These are phyloP conservation scores for Benthosema pterotum DNA, from an alignment of 2,797 vertebrate species.

Conservation along the genomic window DNA sequence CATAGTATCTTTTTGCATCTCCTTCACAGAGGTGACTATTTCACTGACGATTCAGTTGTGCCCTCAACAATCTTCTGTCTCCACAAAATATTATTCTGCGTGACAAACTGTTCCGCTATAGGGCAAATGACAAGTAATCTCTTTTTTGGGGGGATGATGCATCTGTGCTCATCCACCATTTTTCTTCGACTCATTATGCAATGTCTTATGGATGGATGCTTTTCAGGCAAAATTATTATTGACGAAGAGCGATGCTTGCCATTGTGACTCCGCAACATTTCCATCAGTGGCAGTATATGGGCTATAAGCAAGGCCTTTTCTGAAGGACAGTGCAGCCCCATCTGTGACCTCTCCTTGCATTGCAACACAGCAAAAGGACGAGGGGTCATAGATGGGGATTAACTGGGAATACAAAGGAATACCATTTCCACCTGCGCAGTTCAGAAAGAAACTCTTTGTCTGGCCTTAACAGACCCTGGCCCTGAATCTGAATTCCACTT, in stretches of 20 bases:
- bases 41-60: constrained; percentile 35
- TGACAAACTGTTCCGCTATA: background rate
- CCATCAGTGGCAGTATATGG: constrained; percentile 29
- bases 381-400: no score
- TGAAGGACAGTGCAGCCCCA: constrained; percentile 32
- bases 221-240: constrained; percentile 9
- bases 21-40: constrained; percentile 33
- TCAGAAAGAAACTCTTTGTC: constrained; percentile 9
- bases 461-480: background rate
- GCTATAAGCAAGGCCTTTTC: constrained; percentile 37
- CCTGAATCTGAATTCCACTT: background rate
- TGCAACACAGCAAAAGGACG: no score
- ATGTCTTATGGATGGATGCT: no score
- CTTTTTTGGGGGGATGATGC: no score
- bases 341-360: no score
- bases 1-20: constrained; percentile 5
- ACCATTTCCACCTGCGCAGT: constrained; percentile 17
- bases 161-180: no score
- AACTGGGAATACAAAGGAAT: background rate
- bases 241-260: constrained; percentile 15
- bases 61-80: constrained; percentile 22
- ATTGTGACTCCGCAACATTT: constrained; percentile 10
- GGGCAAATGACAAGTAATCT: no score
- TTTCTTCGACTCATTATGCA: no score
- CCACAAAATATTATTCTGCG: constrained; percentile 18